Evolutionary conservation across 2,797 vertebrate genomes (phyloP).

Genomic region (Cottoperca gobio): DNA sequence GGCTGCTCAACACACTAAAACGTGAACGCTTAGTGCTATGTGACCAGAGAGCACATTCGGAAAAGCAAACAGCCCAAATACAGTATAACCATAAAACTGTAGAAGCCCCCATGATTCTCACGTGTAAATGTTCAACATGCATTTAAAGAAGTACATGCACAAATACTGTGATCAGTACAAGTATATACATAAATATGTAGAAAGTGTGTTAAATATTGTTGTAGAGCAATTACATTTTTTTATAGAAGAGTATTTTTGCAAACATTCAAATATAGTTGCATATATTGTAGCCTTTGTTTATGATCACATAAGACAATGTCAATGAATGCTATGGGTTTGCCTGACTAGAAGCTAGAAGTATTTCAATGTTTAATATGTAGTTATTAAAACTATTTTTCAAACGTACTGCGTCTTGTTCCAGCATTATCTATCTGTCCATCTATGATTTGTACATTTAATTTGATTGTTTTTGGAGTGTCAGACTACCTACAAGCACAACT

Average conservation of each 20-base stretch:
- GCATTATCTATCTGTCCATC: neutral
- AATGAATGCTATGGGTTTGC: neutral
- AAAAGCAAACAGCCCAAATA: neutral
- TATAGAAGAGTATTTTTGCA: neutral
- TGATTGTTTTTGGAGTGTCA: neutral
- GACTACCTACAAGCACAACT: neutral
- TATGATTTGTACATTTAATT: neutral
- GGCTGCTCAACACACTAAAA: too few relatives aligned
- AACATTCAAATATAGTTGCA: neutral
- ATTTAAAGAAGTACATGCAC: neutral
- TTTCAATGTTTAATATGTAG: too few relatives aligned
- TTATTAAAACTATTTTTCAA: too few relatives aligned
- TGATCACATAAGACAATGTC: neutral
- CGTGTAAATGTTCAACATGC: neutral
- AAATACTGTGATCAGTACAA: neutral
- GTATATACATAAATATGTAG: too few relatives aligned
- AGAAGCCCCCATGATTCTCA: neutral
- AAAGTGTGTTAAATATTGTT: too few relatives aligned
- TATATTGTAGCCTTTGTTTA: neutral
- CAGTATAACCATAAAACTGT: neutral
- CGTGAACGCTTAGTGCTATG: too few relatives aligned
- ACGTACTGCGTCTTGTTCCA: too few relatives aligned
- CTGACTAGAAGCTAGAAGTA: neutral
- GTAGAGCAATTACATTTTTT: neutral
- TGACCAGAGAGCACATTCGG: neutral